Conservation (phyloP, 2,888 invertebrate species). For the Eustalomyia histrio region DNA sequence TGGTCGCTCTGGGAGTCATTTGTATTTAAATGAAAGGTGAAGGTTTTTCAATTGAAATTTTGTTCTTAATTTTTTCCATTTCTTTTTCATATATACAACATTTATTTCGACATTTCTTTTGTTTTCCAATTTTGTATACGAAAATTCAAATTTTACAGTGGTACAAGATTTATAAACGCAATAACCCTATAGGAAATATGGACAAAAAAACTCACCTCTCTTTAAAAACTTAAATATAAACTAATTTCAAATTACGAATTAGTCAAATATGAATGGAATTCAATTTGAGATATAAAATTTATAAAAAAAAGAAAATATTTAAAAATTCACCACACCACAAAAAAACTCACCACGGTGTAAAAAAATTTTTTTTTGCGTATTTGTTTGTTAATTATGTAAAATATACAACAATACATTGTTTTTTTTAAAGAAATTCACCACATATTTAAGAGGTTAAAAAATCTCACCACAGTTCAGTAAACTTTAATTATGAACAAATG, state of each 20-base stretch:
- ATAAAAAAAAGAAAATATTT: no score
- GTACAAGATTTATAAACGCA: not conserved
- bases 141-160: slow-evolving; percentile 3
- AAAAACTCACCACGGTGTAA: no score
- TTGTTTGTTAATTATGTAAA: no score
- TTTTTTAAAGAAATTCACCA: not conserved
- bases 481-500: no score
- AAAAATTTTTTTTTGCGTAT: no score
- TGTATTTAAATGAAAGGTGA: slow-evolving; percentile 74
- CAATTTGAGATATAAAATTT: no score
- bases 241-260: no score
- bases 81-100: slow-evolving; percentile 31
- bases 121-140: slow-evolving; percentile 12
- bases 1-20: slow-evolving; percentile 76
- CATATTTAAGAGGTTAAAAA: not conserved
- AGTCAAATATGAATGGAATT: no score
- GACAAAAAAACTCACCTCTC: not conserved
- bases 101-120: slow-evolving; percentile 65
- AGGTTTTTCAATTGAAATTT: slow-evolving; percentile 73
- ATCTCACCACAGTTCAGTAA: no score
- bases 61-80: slow-evolving; percentile 3
- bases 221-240: no score
- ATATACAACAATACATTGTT: no score
- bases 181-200: not conserved
- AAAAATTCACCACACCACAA: no score